These are phyloP conservation scores for Pemphredon lugubris DNA, from an alignment of 2,888 invertebrate species.

Conservation along the genomic window DNA sequence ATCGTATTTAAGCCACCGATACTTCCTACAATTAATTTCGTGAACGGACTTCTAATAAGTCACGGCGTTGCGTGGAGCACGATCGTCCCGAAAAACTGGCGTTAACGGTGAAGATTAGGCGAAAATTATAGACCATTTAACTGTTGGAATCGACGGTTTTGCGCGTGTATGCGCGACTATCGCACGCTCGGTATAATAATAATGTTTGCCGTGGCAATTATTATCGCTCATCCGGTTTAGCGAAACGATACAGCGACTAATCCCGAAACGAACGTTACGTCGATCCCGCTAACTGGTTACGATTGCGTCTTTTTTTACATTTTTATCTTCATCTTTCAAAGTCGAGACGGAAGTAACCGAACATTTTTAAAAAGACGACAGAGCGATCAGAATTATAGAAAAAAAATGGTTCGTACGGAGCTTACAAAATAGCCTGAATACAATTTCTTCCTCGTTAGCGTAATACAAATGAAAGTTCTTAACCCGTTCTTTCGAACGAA, in stretches of 20 bases:
- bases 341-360: background rate
- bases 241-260: conserved; percentile 1
- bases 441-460: no score
- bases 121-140: background rate
- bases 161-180: background rate
- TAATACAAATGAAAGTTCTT: no score
- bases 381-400: no score
- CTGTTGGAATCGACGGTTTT: background rate
- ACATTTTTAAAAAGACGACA: no score
- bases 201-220: background rate
- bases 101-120: no score
- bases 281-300: conserved; percentile 6
- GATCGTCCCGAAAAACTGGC: background rate
- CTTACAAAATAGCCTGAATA: no score
- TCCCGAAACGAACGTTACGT: background rate
- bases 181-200: background rate
- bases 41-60: background rate
- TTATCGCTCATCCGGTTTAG: conserved; percentile 9
- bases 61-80: background rate
- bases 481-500: no score
- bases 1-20: conserved; percentile 4
- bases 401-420: no score
- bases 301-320: no score
- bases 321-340: no score
- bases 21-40: conserved; percentile 15